Percentiles rank a stretch among this genome's conserved stretches.
Evolutionary conservation across 2,113 vertebrate species (phyloP).

Genomic region (Saimiri boliviensis): DNA sequence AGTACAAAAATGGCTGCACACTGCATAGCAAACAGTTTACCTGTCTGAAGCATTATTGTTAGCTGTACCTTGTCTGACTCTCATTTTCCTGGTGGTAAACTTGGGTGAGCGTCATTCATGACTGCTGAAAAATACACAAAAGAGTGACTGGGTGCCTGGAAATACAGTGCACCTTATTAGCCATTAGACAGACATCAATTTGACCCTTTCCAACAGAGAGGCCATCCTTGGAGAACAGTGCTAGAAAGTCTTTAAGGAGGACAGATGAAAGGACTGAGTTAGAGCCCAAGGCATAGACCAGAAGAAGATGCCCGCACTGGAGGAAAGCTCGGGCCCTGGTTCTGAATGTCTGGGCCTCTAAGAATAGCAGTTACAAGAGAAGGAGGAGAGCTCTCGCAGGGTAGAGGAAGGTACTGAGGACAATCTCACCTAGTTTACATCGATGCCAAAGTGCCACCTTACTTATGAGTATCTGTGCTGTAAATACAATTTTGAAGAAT

Average conservation of each 20-base stretch:
- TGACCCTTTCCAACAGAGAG: background rate
- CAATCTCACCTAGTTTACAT: background rate
- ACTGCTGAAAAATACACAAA: background rate
- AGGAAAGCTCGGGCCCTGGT: background rate
- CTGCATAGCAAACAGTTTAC: background rate
- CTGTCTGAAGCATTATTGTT: background rate
- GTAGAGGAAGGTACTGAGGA: background rate
- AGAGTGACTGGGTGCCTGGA: background rate
- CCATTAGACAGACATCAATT: background rate
- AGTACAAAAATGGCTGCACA: background rate
- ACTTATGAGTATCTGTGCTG: background rate
- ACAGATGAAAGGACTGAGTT: background rate
- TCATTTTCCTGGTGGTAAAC: background rate
- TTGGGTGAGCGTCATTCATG: background rate
- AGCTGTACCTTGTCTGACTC: background rate
- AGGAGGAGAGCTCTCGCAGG: background rate
- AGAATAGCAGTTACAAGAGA: background rate
- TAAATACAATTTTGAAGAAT: background rate
- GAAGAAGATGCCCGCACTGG: too few species aligned
- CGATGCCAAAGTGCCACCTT: background rate
- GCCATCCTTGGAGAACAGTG: background rate
- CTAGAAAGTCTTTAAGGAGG: background rate
- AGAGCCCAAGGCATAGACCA: background rate
- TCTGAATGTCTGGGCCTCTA: background rate
- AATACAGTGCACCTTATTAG: accelerated